Percentiles rank a stretch among this genome's conserved stretches.
Evolutionary conservation across 2,888 invertebrate species (phyloP).

Genomic region (Serripes groenlandicus): DNA sequence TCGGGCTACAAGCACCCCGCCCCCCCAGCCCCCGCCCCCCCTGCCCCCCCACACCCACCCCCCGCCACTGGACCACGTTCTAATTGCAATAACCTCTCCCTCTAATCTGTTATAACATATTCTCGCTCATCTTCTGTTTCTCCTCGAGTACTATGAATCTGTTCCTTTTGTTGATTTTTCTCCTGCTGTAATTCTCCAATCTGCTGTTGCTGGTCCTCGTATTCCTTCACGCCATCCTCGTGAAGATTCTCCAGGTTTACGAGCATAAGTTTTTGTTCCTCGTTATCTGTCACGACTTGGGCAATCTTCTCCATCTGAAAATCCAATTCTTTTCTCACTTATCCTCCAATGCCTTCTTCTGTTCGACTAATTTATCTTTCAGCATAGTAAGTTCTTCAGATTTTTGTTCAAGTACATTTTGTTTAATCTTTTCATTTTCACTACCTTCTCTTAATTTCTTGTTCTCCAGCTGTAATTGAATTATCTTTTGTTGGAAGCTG

Average conservation of each 20-base stretch:
- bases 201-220: conserved; percentile 69
- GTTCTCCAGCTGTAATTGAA: conserved; percentile 72
- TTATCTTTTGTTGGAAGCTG: conserved; percentile 75
- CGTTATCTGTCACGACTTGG: conserved; percentile 69
- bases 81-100: conserved; percentile 65
- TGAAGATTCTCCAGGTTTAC: conserved; percentile 67
- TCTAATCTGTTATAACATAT: conserved; percentile 68
- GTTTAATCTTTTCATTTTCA: conserved; percentile 70
- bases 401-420: conserved; percentile 68
- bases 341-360: conserved; percentile 69
- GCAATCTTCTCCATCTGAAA: conserved; percentile 70
- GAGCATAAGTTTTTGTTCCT: conserved; percentile 68
- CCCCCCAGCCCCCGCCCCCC: too few relatives aligned
- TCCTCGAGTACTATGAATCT: conserved; percentile 68
- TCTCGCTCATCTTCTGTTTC: conserved; percentile 71
- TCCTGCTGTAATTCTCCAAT: conserved; percentile 69
- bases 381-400: conserved; percentile 66
- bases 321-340: conserved; percentile 73
- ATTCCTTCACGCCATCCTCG: conserved; percentile 71
- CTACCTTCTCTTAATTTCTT: conserved; percentile 69
- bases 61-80: too few relatives aligned
- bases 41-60: too few relatives aligned
- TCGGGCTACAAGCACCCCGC: too few relatives aligned
- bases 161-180: conserved; percentile 66
- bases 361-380: conserved; percentile 69